Conservation (phyloP, 2,113 vertebrate species). For the Festucalex cinctus region DNA sequence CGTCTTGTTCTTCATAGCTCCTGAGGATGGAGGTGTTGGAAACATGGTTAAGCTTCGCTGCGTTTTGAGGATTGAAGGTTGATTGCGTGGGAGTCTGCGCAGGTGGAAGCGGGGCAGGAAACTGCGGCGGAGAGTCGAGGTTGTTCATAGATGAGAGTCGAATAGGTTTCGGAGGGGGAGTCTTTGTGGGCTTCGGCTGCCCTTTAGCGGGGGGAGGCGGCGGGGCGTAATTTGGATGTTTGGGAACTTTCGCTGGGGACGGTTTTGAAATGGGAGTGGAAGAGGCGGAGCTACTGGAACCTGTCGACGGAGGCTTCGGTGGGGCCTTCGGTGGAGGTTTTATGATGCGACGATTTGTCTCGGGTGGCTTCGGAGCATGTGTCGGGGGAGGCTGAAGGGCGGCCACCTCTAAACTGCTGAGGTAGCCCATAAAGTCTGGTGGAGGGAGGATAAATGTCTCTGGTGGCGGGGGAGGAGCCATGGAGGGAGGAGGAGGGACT, state of each 20-base stretch:
- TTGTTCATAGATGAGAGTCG: slow-evolving; percentile 65
- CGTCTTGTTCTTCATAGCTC: slow-evolving; percentile 33
- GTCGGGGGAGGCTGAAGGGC: slow-evolving; percentile 61
- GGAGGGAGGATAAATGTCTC: slow-evolving; percentile 50
- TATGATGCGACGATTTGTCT: slow-evolving; percentile 50
- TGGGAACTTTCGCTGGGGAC: slow-evolving; percentile 14
- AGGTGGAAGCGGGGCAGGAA: slow-evolving; percentile 47
- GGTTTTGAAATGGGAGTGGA: slow-evolving; percentile 51
- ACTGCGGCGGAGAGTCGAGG: slow-evolving; percentile 43
- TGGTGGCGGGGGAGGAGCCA: slow-evolving; percentile 76
- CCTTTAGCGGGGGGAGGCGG: slow-evolving; percentile 60
- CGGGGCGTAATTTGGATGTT: slow-evolving; percentile 56
- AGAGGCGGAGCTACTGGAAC: slow-evolving; percentile 57
- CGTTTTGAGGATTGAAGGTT: slow-evolving; percentile 74
- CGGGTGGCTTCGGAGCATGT: slow-evolving; percentile 38
- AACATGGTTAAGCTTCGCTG: slow-evolving; percentile 65
- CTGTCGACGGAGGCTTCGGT: slow-evolving; percentile 60
- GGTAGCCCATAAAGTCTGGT: slow-evolving; percentile 54
- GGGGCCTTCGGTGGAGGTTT: slow-evolving; percentile 68
- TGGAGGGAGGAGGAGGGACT: slow-evolving; percentile 80
- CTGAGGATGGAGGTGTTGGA: slow-evolving; percentile 48
- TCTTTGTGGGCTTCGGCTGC: slow-evolving; percentile 64
- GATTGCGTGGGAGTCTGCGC: slow-evolving; percentile 48
- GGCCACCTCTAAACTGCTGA: slow-evolving; percentile 23
- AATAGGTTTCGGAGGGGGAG: slow-evolving; percentile 67